Evolutionary conservation across 2,797 vertebrate genomes (phyloP).

Genomic region (Myripristis murdjan): DNA sequence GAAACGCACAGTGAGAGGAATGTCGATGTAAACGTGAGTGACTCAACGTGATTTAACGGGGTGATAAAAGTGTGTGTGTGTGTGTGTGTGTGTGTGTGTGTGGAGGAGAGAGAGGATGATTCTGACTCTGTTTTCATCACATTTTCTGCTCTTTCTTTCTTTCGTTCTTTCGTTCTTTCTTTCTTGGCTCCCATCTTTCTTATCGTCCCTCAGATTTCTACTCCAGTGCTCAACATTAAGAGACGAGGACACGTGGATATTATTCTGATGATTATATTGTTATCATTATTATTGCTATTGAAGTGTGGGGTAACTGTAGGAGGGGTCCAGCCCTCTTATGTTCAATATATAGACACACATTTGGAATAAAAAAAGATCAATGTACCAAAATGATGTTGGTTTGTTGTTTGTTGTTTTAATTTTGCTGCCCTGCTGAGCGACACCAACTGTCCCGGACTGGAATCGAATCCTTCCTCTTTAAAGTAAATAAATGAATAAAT

Average conservation of each 20-base stretch:
- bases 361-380: conserved; percentile 76
- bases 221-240: conserved; percentile 57
- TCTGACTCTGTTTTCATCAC: conserved; percentile 19
- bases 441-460: no score
- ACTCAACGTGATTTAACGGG: neutral
- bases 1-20: neutral
- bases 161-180: conserved; percentile 24
- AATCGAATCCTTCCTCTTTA: no score
- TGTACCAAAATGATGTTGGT: conserved; percentile 26
- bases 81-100: conserved; percentile 10
- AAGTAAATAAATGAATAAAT: no score
- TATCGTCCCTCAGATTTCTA: conserved; percentile 57
- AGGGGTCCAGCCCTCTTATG: conserved; percentile 69
- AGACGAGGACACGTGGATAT: conserved; percentile 48
- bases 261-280: conserved; percentile 68
- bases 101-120: neutral
- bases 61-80: neutral
- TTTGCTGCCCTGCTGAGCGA: no score
- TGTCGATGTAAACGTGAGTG: conserved; percentile 1
- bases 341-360: conserved; percentile 81
- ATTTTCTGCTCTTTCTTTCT: conserved; percentile 27
- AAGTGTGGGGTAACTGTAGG: conserved; percentile 74
- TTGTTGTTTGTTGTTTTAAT: no score
- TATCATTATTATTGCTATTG: conserved; percentile 72
- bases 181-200: no score